Evolutionary conservation across 37 sponge, comb jelly and placozoan genomes (phyloP).

Genomic region (Haliclona indistincta): DNA sequence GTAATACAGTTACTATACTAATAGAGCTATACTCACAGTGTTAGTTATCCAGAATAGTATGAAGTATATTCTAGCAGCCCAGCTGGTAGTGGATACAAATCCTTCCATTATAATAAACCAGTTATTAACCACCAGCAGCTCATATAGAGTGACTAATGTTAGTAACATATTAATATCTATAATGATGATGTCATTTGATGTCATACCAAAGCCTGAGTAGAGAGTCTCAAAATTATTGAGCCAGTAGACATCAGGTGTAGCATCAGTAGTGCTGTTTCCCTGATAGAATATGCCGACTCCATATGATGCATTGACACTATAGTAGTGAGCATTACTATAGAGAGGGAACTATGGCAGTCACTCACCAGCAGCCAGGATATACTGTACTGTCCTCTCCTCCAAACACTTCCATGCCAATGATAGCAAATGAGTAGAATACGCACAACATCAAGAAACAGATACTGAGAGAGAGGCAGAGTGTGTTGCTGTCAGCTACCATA

Average conservation of each 20-base stretch:
- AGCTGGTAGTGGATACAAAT: conserved; percentile 42
- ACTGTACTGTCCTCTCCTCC: conserved; percentile 12
- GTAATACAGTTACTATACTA: conserved; percentile 24
- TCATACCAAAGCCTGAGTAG: conserved; percentile 69
- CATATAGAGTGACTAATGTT: conserved; percentile 72
- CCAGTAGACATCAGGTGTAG: conserved; percentile 36
- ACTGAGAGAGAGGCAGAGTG: no score
- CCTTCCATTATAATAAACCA: conserved; percentile 88
- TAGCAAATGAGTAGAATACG: conserved; percentile 78
- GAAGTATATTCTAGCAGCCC: conserved; percentile 61
- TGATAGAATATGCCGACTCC: conserved; percentile 34
- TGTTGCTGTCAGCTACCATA: no score
- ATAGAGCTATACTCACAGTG: conserved; percentile 17
- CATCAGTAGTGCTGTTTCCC: background rate
- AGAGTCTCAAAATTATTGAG: conserved; percentile 84
- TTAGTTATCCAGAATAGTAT: conserved; percentile 57
- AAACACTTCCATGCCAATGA: conserved; percentile 84
- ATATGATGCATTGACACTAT: conserved; percentile 38
- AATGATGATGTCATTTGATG: background rate
- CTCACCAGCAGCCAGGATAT: background rate
- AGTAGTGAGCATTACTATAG: background rate
- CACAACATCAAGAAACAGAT: conserved; percentile 44
- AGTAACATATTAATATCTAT: background rate
- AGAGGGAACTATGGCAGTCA: background rate
- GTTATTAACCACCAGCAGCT: conserved; percentile 86